A percentile compares a stretch with the other conserved stretches of the same genome.
These are phyloP conservation scores for Drosophila trichaetosa DNA, from an alignment of 2,888 invertebrate genomes.

Conservation along the genomic window DNA sequence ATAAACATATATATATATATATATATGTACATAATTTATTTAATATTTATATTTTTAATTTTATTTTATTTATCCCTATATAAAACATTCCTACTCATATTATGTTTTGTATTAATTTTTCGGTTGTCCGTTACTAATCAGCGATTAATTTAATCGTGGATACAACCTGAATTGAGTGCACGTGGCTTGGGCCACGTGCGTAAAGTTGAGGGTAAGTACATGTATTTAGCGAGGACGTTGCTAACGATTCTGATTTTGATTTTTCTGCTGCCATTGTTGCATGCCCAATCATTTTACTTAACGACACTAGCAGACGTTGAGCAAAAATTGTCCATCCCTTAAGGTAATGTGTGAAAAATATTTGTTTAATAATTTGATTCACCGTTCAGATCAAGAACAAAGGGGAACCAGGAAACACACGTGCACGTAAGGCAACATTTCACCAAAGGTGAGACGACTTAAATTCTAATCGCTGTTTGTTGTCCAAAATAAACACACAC, in stretches of 20 bases:
- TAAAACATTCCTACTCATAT: background rate
- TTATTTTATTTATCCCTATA: background rate
- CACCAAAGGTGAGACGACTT: slow-evolving; percentile 51
- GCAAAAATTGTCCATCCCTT: slow-evolving; percentile 63
- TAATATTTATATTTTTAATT: background rate
- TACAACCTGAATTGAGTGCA: slow-evolving; percentile 84
- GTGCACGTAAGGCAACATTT: slow-evolving; percentile 54
- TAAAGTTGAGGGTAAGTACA: slow-evolving; percentile 73
- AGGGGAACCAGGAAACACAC: slow-evolving; percentile 51
- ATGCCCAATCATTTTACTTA: slow-evolving; percentile 75
- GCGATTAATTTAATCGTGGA: slow-evolving; percentile 85
- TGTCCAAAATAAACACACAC: slow-evolving; percentile 16
- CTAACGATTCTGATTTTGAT: slow-evolving; percentile 71
- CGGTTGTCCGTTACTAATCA: slow-evolving; percentile 83
- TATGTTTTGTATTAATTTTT: slow-evolving; percentile 33
- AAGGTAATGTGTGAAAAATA: slow-evolving; percentile 76
- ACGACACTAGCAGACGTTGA: slow-evolving; percentile 78
- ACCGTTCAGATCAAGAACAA: slow-evolving; percentile 57
- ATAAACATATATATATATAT: background rate
- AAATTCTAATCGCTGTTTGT: slow-evolving; percentile 48
- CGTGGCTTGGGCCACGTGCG: slow-evolving; percentile 81
- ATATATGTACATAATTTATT: background rate
- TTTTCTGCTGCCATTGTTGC: slow-evolving; percentile 68
- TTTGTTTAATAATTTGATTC: slow-evolving; percentile 68
- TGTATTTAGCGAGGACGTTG: slow-evolving; percentile 65